A percentile compares a stretch with the other conserved stretches of the same genome.
Evolutionary conservation across 2,113 vertebrate genomes (phyloP).

Genomic region (Trematomus loennbergii): DNA sequence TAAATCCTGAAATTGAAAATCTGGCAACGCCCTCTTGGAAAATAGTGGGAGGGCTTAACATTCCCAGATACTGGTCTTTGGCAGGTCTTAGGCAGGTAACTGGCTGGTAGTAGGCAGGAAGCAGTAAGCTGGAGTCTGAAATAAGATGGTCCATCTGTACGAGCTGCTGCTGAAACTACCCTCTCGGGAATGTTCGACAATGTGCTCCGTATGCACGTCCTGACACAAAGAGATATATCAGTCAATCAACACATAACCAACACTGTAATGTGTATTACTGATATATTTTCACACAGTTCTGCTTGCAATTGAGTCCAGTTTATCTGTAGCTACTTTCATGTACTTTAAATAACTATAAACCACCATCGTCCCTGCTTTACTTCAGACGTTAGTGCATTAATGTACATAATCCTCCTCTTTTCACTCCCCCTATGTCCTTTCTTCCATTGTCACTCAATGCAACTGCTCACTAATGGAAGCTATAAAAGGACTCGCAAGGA

Average conservation of each 20-base stretch:
- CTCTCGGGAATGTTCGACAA: not conserved
- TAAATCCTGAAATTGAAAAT: too few relatives aligned
- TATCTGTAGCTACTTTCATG: slow-evolving; percentile 10
- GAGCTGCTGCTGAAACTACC: not conserved
- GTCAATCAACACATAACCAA: not conserved
- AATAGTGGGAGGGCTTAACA: too few relatives aligned
- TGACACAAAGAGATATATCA: not conserved
- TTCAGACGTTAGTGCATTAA: slow-evolving; percentile 29
- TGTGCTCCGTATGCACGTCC: not conserved
- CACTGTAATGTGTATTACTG: not conserved
- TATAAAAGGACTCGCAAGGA: slow-evolving; percentile 61
- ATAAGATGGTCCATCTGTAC: too few relatives aligned
- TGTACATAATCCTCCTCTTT: slow-evolving; percentile 32
- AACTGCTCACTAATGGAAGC: slow-evolving; percentile 62
- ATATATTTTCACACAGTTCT: not conserved
- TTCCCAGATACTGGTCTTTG: too few relatives aligned
- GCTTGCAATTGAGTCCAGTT: slow-evolving; percentile 2
- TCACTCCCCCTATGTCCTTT: slow-evolving; percentile 26
- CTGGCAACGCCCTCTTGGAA: too few relatives aligned
- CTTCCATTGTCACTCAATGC: slow-evolving; percentile 50
- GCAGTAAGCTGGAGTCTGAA: too few relatives aligned
- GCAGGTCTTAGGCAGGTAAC: too few relatives aligned
- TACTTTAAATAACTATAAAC: slow-evolving; percentile 26
- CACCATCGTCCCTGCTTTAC: slow-evolving; percentile 9
- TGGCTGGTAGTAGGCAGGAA: too few relatives aligned